Conservation (phyloP, 1,140 invertebrate species). For the Eriocheir sinensis region DNA sequence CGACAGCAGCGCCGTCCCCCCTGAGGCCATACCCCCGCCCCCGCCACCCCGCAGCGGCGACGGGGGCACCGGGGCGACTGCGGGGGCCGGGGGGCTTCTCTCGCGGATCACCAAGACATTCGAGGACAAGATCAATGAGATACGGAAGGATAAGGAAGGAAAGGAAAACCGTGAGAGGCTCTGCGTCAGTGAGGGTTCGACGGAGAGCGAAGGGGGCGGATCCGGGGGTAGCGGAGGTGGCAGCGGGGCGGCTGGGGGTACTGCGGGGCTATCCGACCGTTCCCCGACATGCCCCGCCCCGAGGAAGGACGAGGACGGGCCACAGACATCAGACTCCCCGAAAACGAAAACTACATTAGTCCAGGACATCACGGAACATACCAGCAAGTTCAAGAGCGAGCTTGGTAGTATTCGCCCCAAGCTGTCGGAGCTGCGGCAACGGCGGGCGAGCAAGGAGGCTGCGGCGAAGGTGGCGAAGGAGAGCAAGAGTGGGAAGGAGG, state of each 20-base stretch:
- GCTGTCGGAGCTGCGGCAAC: slow-evolving; percentile 59
- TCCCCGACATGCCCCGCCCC: slow-evolving; percentile 62
- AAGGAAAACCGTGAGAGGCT: slow-evolving; percentile 67
- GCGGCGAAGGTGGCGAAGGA: neutral
- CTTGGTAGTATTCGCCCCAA: slow-evolving; percentile 62
- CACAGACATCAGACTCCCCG: neutral
- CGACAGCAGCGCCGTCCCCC: slow-evolving; percentile 57
- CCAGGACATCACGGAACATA: slow-evolving; percentile 70
- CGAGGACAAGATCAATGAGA: slow-evolving; percentile 77
- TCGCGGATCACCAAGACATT: slow-evolving; percentile 76
- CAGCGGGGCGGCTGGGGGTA: too few relatives aligned
- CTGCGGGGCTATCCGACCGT: neutral
- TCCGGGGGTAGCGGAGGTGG: too few relatives aligned
- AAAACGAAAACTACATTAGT: slow-evolving; percentile 69
- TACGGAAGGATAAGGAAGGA: slow-evolving; percentile 73
- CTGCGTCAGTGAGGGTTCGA: slow-evolving; percentile 62
- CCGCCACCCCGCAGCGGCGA: neutral
- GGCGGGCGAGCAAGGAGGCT: slow-evolving; percentile 50
- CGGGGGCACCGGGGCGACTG: neutral
- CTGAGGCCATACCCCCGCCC: neutral
- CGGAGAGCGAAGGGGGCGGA: slow-evolving; percentile 70
- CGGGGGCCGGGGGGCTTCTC: slow-evolving; percentile 49
- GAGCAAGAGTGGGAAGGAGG: slow-evolving; percentile 47
- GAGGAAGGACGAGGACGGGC: neutral
- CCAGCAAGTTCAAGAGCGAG: slow-evolving; percentile 68